phyloP scores from a whole-genome alignment of 2,113 vertebrate species.

The Ammospiza nelsoni region DNA sequence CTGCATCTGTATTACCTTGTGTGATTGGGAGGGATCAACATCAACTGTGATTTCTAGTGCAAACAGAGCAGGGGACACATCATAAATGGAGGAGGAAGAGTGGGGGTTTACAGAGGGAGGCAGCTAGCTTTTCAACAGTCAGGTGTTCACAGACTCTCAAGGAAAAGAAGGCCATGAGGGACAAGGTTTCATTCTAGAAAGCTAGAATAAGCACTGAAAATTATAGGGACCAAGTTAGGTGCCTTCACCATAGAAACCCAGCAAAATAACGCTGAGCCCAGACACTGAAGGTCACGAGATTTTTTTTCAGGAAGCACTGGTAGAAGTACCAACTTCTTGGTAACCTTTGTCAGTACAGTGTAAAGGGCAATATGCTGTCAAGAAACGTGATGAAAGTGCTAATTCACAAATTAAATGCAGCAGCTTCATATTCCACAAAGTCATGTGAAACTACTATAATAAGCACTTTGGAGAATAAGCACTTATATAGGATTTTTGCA shows the following conservation, averaged over 20 bases:
- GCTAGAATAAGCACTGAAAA: neutral
- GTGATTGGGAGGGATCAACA: neutral
- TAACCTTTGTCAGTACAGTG: neutral
- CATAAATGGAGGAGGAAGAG: neutral
- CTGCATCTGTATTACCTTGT: neutral
- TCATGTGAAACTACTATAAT: neutral
- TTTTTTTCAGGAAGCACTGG: neutral
- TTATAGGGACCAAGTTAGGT: neutral
- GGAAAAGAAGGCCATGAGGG: neutral
- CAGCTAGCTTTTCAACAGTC: neutral
- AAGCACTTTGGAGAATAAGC: neutral
- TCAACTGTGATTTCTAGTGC: neutral
- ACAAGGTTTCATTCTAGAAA: neutral
- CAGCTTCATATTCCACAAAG: neutral
- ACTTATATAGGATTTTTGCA: neutral
- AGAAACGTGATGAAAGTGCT: neutral
- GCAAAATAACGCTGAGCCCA: neutral
- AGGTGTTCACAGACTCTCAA: neutral
- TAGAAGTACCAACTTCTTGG: neutral
- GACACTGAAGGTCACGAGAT: neutral
- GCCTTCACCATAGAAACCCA: neutral
- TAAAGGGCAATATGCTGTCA: neutral
- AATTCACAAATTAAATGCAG: neutral
- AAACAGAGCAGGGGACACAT: accelerated
- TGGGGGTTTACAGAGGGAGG: neutral